Evolutionary conservation across 2,888 invertebrate species (phyloP).

Genomic region (Dinocampus coccinellae): DNA sequence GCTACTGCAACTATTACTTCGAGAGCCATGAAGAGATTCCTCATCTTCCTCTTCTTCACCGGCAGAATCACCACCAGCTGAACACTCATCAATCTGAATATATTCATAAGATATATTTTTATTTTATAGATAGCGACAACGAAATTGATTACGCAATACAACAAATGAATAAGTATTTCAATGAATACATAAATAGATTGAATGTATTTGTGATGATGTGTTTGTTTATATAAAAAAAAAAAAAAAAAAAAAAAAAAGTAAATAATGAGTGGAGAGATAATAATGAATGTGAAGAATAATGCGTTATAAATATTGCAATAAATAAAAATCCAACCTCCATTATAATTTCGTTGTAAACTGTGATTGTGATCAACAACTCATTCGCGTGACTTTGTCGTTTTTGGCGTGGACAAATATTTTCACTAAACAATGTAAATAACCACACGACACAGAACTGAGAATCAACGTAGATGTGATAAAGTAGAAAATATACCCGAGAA

Average conservation of each 20-base stretch:
- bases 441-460: neutral
- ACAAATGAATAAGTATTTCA: neutral
- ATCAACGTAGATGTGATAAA: neutral
- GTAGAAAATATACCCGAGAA: neutral
- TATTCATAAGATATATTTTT: neutral
- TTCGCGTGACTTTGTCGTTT: conserved; percentile 6
- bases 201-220: too few relatives aligned
- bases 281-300: neutral
- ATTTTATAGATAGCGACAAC: neutral
- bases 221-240: neutral
- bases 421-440: conserved; percentile 4
- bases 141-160: neutral
- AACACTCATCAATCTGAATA: conserved; percentile 66
- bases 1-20: conserved; percentile 61
- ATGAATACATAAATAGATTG: neutral
- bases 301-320: neutral
- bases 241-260: neutral
- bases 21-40: conserved; percentile 60
- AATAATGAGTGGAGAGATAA: neutral
- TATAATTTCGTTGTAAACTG: neutral
- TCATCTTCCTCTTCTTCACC: conserved; percentile 67
- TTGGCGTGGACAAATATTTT: neutral
- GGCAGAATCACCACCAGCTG: conserved; percentile 64
- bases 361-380: neutral
- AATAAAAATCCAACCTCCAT: conserved; percentile 18